Evolutionary conservation across 1,140 invertebrate genomes (phyloP).

Genomic region (Aphis craccivora): DNA sequence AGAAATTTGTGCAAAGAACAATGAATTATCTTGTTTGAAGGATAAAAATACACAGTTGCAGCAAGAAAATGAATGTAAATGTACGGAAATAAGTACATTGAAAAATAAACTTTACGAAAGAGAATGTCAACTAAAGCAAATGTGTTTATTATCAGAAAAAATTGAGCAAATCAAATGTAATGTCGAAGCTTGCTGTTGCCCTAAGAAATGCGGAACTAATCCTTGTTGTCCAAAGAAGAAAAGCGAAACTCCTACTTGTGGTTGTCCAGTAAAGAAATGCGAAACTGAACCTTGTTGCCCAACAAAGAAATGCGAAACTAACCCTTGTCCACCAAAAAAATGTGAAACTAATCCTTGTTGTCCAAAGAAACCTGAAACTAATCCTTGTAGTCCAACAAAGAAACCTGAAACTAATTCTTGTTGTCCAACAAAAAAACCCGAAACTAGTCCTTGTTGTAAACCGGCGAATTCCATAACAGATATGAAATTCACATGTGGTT

Average conservation of each 20-base stretch:
- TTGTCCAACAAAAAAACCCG: neutral
- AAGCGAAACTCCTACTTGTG: neutral
- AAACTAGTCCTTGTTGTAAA: neutral
- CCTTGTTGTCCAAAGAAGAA: neutral
- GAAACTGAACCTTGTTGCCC: neutral
- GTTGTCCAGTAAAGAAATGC: neutral
- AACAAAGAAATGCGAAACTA: neutral
- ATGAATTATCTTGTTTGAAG: neutral
- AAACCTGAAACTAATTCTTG: neutral
- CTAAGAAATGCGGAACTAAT: neutral
- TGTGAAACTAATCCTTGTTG: neutral
- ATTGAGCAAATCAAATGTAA: neutral
- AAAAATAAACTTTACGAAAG: neutral
- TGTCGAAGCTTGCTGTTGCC: neutral
- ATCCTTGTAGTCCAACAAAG: too few relatives aligned
- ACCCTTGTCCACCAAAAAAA: neutral
- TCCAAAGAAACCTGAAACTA: neutral
- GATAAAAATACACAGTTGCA: neutral
- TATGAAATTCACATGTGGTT: neutral
- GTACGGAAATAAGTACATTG: neutral
- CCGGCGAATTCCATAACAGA: neutral
- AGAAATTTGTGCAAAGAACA: neutral
- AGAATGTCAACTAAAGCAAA: slow-evolving; percentile 17
- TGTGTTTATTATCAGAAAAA: neutral
- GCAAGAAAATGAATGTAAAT: neutral